Conservation (phyloP, 2,797 vertebrate species). For the Tolypeutes matacus region DNA sequence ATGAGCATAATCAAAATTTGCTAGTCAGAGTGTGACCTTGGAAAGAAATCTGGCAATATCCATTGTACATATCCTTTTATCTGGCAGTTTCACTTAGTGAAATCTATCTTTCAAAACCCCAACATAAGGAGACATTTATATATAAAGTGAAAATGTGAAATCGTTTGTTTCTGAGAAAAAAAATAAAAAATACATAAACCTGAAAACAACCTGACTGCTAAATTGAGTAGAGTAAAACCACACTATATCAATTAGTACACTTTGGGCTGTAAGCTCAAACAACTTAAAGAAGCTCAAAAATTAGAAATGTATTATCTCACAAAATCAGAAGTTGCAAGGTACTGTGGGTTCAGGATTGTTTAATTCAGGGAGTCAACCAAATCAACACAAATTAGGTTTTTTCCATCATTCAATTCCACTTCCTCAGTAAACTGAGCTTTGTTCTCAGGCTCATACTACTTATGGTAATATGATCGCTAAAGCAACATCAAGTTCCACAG, state of each 20-base stretch:
- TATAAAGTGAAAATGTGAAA: too few species aligned
- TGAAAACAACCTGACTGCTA: too few species aligned
- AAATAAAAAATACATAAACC: neutral
- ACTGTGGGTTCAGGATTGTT: too few species aligned
- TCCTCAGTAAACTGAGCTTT: neutral
- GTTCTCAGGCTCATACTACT: neutral
- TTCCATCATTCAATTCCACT: accelerated
- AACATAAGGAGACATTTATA: accelerated
- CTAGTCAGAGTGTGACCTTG: neutral
- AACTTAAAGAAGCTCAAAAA: too few species aligned
- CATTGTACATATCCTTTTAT: too few species aligned
- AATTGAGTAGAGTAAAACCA: too few species aligned
- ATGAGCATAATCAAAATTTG: neutral
- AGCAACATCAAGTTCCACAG: accelerated
- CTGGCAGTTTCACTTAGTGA: too few species aligned
- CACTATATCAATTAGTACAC: too few species aligned
- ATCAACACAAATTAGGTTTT: too few species aligned
- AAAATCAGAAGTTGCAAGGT: neutral
- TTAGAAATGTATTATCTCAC: neutral
- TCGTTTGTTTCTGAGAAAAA: neutral
- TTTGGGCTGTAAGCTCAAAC: neutral
- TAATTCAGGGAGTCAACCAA: too few species aligned
- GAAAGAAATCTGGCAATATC: accelerated
- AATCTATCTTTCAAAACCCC: too few species aligned
- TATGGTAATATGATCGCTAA: too few species aligned